phyloP scores from a whole-genome alignment of 2,113 vertebrate genomes.

The Protomyctophum bolini region DNA sequence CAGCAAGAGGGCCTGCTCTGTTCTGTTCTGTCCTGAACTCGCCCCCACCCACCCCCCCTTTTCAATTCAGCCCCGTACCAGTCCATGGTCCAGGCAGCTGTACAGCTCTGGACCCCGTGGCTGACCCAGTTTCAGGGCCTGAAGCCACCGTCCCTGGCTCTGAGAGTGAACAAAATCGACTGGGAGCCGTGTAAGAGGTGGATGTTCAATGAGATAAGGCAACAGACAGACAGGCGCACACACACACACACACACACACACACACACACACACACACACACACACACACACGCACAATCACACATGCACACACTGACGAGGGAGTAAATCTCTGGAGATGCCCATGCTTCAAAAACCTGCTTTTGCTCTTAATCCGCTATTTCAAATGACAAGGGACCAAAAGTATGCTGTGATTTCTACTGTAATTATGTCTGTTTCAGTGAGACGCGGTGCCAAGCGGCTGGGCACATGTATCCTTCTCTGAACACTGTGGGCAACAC shows the following conservation, averaged over 20 bases:
- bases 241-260: background rate
- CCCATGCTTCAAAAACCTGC: background rate
- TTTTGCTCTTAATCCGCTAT: background rate
- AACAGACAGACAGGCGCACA: background rate
- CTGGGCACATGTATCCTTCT: too few relatives aligned
- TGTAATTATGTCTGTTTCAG: too few relatives aligned
- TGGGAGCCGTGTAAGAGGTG: slow-evolving; percentile 15
- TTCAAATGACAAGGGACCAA: too few relatives aligned
- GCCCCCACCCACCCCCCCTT: background rate
- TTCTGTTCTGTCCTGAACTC: slow-evolving; percentile 4
- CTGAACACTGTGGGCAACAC: too few relatives aligned
- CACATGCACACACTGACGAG: background rate
- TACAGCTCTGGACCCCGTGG: slow-evolving; percentile 9
- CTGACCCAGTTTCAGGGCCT: slow-evolving; percentile 29
- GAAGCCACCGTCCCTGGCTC: slow-evolving; percentile 11
- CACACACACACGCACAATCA: background rate
- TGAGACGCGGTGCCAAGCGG: too few relatives aligned
- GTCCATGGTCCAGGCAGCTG: slow-evolving; percentile 21
- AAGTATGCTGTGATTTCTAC: too few relatives aligned
- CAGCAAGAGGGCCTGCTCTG: background rate
- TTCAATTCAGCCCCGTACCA: slow-evolving; percentile 9
- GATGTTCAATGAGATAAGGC: slow-evolving; percentile 26
- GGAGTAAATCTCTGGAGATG: background rate
- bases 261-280: too few relatives aligned
- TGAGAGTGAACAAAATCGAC: slow-evolving; percentile 6